Conservation (phyloP, 2,113 vertebrate genomes). For the Psilopogon haemacephalus region DNA sequence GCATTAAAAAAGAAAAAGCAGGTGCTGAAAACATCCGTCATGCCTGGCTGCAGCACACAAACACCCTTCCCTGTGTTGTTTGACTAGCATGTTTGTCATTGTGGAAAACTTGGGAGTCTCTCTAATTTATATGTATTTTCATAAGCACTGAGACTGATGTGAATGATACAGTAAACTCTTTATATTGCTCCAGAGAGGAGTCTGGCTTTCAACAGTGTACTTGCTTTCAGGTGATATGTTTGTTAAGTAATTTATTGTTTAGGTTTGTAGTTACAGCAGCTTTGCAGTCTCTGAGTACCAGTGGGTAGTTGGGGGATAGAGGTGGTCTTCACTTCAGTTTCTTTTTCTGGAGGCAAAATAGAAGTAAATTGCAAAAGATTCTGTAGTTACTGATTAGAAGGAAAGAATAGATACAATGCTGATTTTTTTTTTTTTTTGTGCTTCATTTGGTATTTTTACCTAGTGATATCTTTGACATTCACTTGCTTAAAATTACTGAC, state of each 20-base stretch:
- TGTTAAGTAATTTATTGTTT: background rate
- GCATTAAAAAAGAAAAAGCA: background rate
- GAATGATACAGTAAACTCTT: background rate
- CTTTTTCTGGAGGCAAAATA: background rate
- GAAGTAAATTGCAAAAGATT: background rate
- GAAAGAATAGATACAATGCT: background rate
- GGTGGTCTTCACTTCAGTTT: background rate
- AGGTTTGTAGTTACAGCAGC: background rate
- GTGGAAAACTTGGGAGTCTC: background rate
- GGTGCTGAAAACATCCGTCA: background rate
- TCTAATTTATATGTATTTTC: background rate
- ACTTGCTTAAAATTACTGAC: background rate
- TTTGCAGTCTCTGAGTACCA: background rate
- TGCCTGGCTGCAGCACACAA: background rate
- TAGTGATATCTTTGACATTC: background rate
- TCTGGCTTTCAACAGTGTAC: background rate
- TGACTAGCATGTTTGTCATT: background rate
- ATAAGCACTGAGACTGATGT: background rate
- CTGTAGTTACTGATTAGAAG: background rate
- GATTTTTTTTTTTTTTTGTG: background rate
- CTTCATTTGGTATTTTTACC: background rate
- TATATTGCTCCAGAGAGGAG: background rate
- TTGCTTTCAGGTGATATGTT: background rate
- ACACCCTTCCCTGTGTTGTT: background rate
- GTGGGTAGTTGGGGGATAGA: background rate